Conservation (phyloP, 2,797 vertebrate genomes). For the Melanotaenia pygmaea region DNA sequence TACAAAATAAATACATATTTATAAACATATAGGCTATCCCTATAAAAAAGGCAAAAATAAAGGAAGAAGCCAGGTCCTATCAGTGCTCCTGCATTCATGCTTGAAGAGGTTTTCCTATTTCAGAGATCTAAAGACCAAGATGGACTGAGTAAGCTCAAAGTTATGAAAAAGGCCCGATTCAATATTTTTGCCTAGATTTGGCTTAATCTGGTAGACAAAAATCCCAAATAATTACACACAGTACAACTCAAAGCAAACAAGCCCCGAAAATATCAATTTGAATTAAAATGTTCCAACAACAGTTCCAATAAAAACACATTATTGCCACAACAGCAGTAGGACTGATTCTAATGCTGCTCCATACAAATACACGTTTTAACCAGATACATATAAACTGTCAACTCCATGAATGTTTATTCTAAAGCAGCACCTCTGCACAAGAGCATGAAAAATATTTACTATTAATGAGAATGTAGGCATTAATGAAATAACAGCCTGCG, state of each 20-base stretch:
- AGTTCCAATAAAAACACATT: not conserved
- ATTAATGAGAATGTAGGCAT: conserved; percentile 7
- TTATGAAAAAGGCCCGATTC: not conserved
- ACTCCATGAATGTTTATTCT: not conserved
- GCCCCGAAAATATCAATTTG: not conserved
- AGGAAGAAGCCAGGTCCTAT: not conserved
- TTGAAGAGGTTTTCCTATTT: too few relatives aligned
- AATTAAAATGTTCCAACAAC: not conserved
- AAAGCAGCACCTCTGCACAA: not conserved
- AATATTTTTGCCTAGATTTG: too few relatives aligned
- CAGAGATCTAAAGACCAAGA: not conserved
- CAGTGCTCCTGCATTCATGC: not conserved
- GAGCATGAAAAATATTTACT: not conserved
- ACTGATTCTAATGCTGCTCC: not conserved
- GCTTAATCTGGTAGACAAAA: not conserved
- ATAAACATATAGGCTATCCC: too few relatives aligned
- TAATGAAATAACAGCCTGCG: conserved; percentile 24
- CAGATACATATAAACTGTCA: not conserved
- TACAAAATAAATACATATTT: not conserved
- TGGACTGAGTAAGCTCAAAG: not conserved
- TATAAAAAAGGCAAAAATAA: too few relatives aligned
- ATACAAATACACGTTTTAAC: not conserved
- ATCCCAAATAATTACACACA: not conserved
- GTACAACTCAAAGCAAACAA: not conserved
- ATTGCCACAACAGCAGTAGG: not conserved